Percentiles rank a stretch among this genome's conserved stretches.
Conservation (phyloP, 2,888 invertebrate genomes). For the Gymnosoma rotundatum region DNA sequence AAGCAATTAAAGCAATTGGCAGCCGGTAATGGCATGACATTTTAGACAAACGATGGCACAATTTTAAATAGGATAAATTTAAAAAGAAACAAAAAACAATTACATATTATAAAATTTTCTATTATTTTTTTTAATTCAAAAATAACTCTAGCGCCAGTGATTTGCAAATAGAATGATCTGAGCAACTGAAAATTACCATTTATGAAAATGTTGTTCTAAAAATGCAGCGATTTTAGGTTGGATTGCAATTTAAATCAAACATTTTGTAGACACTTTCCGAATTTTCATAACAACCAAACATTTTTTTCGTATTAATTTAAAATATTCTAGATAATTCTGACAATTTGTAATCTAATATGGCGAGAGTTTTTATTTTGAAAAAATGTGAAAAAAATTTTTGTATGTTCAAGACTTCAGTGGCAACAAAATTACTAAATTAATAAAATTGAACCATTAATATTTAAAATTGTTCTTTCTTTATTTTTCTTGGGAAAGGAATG, state of each 20-base stretch:
- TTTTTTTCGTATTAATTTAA: background rate
- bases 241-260: conserved; percentile 19
- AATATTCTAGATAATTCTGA: background rate
- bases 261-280: conserved; percentile 20
- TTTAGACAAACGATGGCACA: conserved; percentile 22
- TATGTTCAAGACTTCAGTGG: too few species aligned
- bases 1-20: conserved; percentile 62
- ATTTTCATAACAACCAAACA: conserved; percentile 8
- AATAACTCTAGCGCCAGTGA: conserved; percentile 44
- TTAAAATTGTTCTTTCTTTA: background rate
- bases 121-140: background rate
- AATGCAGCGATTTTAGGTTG: background rate
- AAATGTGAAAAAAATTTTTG: background rate
- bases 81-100: background rate
- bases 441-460: conserved; percentile 17
- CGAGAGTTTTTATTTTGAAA: too few species aligned
- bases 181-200: conserved; percentile 54
- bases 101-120: background rate
- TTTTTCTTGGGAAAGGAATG: too few species aligned
- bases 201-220: conserved; percentile 2
- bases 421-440: conserved; percentile 46
- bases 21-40: conserved; percentile 32
- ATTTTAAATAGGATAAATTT: conserved; percentile 15
- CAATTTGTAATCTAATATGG: background rate
- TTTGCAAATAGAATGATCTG: conserved; percentile 35